Percentiles rank a stretch among this genome's conserved stretches.
These are phyloP conservation scores for Strix uralensis DNA, from an alignment of 2,113 vertebrate species.

Conservation along the genomic window DNA sequence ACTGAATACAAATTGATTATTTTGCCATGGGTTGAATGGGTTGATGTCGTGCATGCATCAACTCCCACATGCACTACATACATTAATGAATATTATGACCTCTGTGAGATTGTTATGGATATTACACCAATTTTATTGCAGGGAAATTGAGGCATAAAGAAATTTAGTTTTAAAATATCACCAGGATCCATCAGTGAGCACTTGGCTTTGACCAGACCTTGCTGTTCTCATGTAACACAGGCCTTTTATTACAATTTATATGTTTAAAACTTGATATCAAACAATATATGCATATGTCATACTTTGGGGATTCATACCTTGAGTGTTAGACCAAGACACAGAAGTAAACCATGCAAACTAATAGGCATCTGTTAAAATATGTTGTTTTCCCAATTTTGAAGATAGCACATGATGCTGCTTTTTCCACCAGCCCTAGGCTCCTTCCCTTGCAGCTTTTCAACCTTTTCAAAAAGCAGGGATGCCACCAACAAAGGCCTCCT, in stretches of 20 bases:
- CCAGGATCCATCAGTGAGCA: background rate
- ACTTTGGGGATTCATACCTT: background rate
- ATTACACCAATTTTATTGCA: background rate
- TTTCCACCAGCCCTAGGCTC: background rate
- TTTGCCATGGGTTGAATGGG: background rate
- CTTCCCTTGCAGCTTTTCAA: background rate
- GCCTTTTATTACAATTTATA: background rate
- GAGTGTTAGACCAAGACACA: background rate
- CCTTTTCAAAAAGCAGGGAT: background rate
- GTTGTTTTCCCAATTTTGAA: background rate
- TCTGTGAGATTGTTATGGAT: background rate
- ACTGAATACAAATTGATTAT: background rate
- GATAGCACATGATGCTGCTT: background rate
- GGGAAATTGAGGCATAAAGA: background rate
- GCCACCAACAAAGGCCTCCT: rapidly evolving
- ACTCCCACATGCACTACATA: background rate
- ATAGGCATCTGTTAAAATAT: background rate
- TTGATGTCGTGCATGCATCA: background rate
- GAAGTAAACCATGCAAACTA: background rate
- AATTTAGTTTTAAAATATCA: background rate
- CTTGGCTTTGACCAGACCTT: background rate
- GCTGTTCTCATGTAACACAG: background rate
- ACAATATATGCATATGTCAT: too few relatives aligned
- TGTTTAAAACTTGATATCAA: background rate
- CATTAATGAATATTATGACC: background rate